phyloP scores from a whole-genome alignment of 2,888 invertebrate species.

The Epirrhoe tristata region DNA sequence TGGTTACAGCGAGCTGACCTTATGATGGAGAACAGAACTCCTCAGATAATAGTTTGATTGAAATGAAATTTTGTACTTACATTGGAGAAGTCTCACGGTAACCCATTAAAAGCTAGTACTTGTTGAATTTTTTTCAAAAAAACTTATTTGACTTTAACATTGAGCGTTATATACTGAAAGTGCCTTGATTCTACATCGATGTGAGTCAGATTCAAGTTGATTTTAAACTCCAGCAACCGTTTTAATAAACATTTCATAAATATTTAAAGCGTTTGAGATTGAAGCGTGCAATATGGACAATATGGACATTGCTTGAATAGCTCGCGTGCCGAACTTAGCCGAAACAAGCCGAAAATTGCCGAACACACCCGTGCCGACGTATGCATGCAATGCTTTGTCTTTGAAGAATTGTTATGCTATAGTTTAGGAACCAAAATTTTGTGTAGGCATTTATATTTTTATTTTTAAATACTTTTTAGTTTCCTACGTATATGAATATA shows the following conservation, averaged over 20 bases:
- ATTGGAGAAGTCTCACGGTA: no score
- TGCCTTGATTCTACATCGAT: not conserved
- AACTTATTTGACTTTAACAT: no score
- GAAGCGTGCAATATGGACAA: constrained; percentile 39
- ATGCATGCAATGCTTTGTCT: constrained; percentile 38
- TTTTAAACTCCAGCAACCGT: constrained; percentile 2
- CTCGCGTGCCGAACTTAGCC: constrained; percentile 36
- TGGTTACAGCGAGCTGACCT: no score
- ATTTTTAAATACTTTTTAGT: no score
- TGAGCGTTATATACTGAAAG: no score
- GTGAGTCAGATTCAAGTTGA: not conserved
- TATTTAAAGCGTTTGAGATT: constrained; percentile 9
- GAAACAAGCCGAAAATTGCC: constrained; percentile 36
- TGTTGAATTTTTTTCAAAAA: no score
- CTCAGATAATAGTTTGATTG: no score
- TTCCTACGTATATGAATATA: no score
- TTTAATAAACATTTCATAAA: constrained; percentile 23
- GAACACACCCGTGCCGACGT: constrained; percentile 20
- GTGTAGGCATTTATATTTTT: no score
- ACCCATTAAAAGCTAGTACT: no score
- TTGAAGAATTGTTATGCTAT: not conserved
- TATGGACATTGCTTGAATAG: constrained; percentile 43
- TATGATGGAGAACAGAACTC: no score
- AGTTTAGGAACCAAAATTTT: not conserved
- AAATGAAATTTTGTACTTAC: no score